Conservation (phyloP, 2,113 vertebrate species). For the Eclectus roratus region DNA sequence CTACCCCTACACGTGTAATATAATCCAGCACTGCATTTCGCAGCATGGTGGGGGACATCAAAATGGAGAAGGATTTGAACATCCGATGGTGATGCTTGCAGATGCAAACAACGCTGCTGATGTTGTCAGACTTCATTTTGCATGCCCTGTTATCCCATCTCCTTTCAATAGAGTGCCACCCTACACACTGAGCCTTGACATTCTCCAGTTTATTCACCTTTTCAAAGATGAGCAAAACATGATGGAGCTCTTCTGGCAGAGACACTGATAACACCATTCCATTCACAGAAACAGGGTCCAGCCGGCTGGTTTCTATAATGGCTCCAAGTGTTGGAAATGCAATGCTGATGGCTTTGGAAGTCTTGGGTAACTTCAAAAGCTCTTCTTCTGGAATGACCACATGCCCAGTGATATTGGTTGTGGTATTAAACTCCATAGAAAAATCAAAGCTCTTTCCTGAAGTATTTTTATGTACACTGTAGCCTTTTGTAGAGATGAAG, state of each 20-base stretch:
- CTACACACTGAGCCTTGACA: constrained; percentile 72
- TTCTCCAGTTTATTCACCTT: constrained; percentile 64
- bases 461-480: constrained; percentile 15
- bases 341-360: constrained; percentile 68
- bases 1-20: constrained; percentile 79
- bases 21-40: constrained; percentile 17
- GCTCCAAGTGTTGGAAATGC: constrained; percentile 68
- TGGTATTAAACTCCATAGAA: constrained; percentile 8
- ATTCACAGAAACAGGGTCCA: constrained; percentile 42
- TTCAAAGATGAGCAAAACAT: constrained; percentile 70
- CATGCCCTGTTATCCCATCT: constrained; percentile 77
- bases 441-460: constrained; percentile 50
- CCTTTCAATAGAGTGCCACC: constrained; percentile 77
- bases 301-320: constrained; percentile 70
- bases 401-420: neutral
- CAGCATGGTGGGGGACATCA: constrained; percentile 75
- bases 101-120: constrained; percentile 56
- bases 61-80: constrained; percentile 83
- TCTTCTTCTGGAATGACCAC: constrained; percentile 71
- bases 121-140: neutral
- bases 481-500: constrained; percentile 67
- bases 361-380: neutral
- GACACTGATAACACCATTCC: constrained; percentile 73
- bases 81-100: constrained; percentile 65
- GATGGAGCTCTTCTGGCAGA: constrained; percentile 44